Base-by-base conservation (phyloP, 2,888 invertebrate genomes). In the Loripinus fragilis region DNA sequence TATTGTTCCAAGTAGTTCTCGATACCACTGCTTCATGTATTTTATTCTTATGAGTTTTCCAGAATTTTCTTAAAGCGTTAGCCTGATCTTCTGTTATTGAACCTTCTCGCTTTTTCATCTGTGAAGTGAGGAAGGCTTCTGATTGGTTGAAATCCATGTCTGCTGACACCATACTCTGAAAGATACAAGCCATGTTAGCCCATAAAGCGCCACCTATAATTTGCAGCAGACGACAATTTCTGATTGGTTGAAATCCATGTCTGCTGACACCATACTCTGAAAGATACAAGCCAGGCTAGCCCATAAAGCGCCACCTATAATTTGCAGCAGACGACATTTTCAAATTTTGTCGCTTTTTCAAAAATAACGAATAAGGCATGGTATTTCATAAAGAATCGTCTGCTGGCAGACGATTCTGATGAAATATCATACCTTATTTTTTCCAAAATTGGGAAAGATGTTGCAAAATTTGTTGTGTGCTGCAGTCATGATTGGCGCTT, bases 61-160 rank as follows among this genome's bases (percentile, higher is more conserved):
- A 93, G 74, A 93, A 92, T 78, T 90, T 92, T 65, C 90, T 81
- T 20, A 91, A 86, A 23, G 86, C 90, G 85, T 88, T 90, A 2
- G 91, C 90, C 79, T 92, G 89, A 28, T 90, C 89, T 81, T 92
- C 92, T 35, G 90, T 91, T 17, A 93, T 87, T n/a, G 87, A 89
- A 30, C 89, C 88, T 60, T 92, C 92, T 68, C 88, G 87, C 55
- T 89, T 89, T 76, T 89, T 91, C 74, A 87, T 87, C 80, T 93
- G 93, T 30, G 93, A 91, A 50, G 90, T 90, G 10, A 93, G 86
- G 73, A 91, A 93, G 23, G 90, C 90, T 83, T 93, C 92, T 60
- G 91, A 83, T 71, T 93, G 93, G 23, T 90, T 91, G 71, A 91
- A 87, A 81, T 93, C 93, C 93, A 93, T 93, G 71, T 92, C 91